phyloP scores from a whole-genome alignment of 2,888 invertebrate species.

The Pyrrhosoma nymphula region DNA sequence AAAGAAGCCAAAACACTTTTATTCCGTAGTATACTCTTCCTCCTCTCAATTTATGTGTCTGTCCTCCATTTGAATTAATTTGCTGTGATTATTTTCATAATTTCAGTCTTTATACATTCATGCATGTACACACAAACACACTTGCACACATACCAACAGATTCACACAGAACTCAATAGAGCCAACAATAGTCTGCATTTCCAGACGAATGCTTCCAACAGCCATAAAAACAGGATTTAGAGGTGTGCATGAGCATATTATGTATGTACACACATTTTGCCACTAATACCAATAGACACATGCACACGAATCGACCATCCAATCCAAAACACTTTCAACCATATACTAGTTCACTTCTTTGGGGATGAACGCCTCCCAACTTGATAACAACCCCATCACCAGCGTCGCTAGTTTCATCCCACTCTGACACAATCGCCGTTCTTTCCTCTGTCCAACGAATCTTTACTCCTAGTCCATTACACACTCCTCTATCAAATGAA shows the following conservation, averaged over 20 bases:
- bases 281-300: slow-evolving; percentile 48
- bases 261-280: slow-evolving; percentile 65
- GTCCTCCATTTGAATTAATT: slow-evolving; percentile 42
- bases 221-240: slow-evolving; percentile 56
- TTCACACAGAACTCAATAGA: slow-evolving; percentile 64
- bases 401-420: slow-evolving; percentile 20
- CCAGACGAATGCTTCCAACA: slow-evolving; percentile 62
- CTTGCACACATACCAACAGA: slow-evolving; percentile 53
- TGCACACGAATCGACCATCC: slow-evolving; percentile 51
- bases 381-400: slow-evolving; percentile 38
- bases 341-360: slow-evolving; percentile 36
- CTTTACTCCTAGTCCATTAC: slow-evolving; percentile 22
- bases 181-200: slow-evolving; percentile 66
- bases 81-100: slow-evolving; percentile 59
- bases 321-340: slow-evolving; percentile 55
- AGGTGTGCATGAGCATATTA: slow-evolving; percentile 66
- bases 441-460: background rate
- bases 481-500: slow-evolving; percentile 19
- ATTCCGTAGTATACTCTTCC: slow-evolving; percentile 29
- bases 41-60: slow-evolving; percentile 34
- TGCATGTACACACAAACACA: slow-evolving; percentile 55
- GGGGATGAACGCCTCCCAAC: slow-evolving; percentile 38
- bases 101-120: slow-evolving; percentile 65
- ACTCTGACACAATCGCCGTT: background rate
- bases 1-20: slow-evolving; percentile 57